Evolutionary conservation across 2,888 invertebrate species (phyloP).

Genomic region (Dichetophora obliterata): DNA sequence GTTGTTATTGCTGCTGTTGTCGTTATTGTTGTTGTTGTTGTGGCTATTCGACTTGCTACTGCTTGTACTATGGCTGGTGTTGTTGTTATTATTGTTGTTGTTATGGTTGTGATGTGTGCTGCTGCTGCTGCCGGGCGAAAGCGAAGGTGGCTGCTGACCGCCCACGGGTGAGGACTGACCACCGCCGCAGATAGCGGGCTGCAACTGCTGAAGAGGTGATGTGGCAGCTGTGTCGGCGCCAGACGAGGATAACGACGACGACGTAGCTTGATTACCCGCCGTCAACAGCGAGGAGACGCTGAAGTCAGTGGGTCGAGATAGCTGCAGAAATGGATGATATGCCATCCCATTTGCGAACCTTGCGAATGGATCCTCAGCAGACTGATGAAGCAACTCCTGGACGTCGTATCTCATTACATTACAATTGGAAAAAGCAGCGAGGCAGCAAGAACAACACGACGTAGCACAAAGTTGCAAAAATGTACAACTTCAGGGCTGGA

Average conservation of each 20-base stretch:
- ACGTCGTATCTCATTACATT: slow-evolving; percentile 72
- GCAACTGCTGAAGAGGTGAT: slow-evolving; percentile 63
- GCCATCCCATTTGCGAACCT: slow-evolving; percentile 76
- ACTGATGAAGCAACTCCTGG: slow-evolving; percentile 71
- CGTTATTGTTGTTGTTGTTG: slow-evolving; percentile 45
- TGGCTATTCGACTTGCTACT: slow-evolving; percentile 47
- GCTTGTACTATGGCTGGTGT: slow-evolving; percentile 47
- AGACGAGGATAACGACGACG: slow-evolving; percentile 53
- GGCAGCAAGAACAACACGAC: slow-evolving; percentile 19
- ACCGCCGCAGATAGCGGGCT: slow-evolving; percentile 53
- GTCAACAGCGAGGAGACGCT: slow-evolving; percentile 92
- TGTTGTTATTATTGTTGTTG: slow-evolving; percentile 43
- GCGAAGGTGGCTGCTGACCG: slow-evolving; percentile 62
- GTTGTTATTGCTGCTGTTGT: slow-evolving; percentile 49
- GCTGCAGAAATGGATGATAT: slow-evolving; percentile 89
- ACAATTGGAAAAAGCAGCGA: slow-evolving; percentile 57
- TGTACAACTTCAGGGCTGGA: neutral
- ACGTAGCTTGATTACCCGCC: slow-evolving; percentile 72
- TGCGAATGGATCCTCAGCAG: slow-evolving; percentile 71
- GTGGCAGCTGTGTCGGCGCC: slow-evolving; percentile 62
- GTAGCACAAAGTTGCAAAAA: neutral
- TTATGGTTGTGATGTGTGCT: slow-evolving; percentile 46
- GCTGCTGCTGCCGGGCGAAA: slow-evolving; percentile 61
- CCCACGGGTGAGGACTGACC: slow-evolving; percentile 62
- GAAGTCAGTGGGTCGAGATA: slow-evolving; percentile 92